Evolutionary conservation across 2,797 vertebrate species (phyloP), one percentile per base, ranked within the genome.

Genomic region (Sebastes trivittatus): DNA sequence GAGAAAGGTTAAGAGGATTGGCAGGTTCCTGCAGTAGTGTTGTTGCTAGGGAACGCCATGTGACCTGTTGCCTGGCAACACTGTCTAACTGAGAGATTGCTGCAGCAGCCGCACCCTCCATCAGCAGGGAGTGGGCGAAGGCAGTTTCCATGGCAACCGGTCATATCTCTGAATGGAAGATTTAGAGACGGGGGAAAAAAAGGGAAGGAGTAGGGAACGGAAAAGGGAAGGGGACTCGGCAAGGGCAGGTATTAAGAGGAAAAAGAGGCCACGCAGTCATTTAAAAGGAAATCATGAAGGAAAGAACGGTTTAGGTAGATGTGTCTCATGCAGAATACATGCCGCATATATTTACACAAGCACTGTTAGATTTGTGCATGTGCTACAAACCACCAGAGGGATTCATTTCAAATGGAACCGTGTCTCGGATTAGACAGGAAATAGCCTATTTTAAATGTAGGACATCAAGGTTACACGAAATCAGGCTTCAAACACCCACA

Each of bases 11-110:
- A 90, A 94, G 93, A 93, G 94, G 93, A 95, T 95, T 96, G 95
- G 94, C 95, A 95, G 94, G 94, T 91, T 95, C 93, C 95, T 94
- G 94, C 91, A 92, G 94, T 94, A 93, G 90, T 93, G 93, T 89
- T 95, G 96, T 96, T 96, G 95, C 96, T 96, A 96, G 94, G 95
- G 87, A 95, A 95, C 93, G 87, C 88, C 94, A 95, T 96, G 95
- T 95, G 94, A 95, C 93, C 92, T 91, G 95, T 96, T 95, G 93
- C 95, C 91, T 93, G 87, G 96, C 93, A 96, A 96, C 95, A 92
- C 89, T 89, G 91, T 92, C 89, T 94, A 94, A 95, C 93, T 86
- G 93, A 94, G 91, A 89, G 90, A 94, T 93, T 95, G 94, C 96
- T 94, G 95, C 95, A 95, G 95, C 89, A 93, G 91, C 93, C 93